phyloP scores from a whole-genome alignment of 2,797 vertebrate species.

The Setipinna tenuifilis region DNA sequence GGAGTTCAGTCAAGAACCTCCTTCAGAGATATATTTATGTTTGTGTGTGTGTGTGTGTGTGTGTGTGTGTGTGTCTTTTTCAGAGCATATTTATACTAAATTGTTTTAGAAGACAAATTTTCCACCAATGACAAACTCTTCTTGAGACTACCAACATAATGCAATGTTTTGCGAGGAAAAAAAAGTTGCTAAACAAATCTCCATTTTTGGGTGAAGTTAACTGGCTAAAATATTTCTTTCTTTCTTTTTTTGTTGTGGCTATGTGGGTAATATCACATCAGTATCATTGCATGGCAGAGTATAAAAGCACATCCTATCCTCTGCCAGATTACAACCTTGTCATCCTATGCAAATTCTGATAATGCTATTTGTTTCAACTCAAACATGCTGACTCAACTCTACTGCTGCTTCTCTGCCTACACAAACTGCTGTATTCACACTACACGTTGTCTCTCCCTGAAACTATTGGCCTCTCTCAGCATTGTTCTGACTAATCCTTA shows the following conservation, averaged over 20 bases:
- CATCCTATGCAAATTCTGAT: neutral
- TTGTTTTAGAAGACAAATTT: neutral
- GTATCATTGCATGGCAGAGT: neutral
- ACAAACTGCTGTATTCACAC: neutral
- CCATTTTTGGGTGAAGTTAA: too few species aligned
- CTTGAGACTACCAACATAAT: neutral
- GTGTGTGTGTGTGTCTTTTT: too few species aligned
- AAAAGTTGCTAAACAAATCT: neutral
- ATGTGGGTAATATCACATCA: neutral
- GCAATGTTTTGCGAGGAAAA: neutral
- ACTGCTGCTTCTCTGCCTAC: neutral
- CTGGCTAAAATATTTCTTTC: too few species aligned
- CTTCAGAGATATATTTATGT: neutral
- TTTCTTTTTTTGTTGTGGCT: neutral
- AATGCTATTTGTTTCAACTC: neutral
- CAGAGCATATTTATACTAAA: neutral
- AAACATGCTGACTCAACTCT: neutral
- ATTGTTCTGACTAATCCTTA: neutral
- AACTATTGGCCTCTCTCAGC: neutral
- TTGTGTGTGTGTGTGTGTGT: too few species aligned
- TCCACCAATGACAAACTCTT: neutral
- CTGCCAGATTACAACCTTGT: constrained; percentile 13
- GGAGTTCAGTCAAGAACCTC: neutral
- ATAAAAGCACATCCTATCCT: constrained; percentile 4
- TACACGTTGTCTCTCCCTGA: neutral